These are phyloP conservation scores for Protodeltote pygarga DNA, from an alignment of 2,888 invertebrate genomes.

Conservation along the genomic window DNA sequence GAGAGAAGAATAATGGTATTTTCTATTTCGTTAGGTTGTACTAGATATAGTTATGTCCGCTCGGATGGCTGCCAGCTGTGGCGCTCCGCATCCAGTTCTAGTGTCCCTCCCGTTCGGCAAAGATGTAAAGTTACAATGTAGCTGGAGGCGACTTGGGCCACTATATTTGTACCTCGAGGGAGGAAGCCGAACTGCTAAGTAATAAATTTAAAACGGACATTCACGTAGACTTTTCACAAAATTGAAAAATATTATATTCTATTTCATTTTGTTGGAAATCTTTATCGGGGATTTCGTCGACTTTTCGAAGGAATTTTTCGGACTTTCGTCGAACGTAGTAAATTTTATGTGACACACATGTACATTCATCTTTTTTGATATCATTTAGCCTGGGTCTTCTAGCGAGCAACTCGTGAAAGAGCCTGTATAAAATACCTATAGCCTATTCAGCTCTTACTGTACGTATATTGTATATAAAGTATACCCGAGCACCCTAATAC, in stretches of 20 bases:
- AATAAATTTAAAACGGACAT: constrained; percentile 14
- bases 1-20: constrained; percentile 83
- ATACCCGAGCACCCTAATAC: not conserved
- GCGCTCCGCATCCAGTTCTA: constrained; percentile 61
- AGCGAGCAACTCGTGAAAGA: too few relatives aligned
- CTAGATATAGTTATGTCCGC: constrained; percentile 77
- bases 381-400: too few relatives aligned
- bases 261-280: constrained; percentile 8
- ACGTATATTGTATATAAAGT: too few relatives aligned
- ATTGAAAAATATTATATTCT: constrained; percentile 8
- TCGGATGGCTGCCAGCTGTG: constrained; percentile 84
- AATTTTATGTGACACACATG: too few relatives aligned
- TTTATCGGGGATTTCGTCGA: too few relatives aligned
- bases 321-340: too few relatives aligned
- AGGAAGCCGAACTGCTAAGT: constrained; percentile 16
- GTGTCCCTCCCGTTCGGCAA: constrained; percentile 65
- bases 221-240: constrained; percentile 5
- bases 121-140: constrained; percentile 67
- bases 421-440: too few relatives aligned
- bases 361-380: too few relatives aligned
- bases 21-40: constrained; percentile 84
- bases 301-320: too few relatives aligned
- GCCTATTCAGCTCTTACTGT: too few relatives aligned
- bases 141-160: constrained; percentile 64
- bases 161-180: constrained; percentile 23